Percentiles rank a stretch among this genome's conserved stretches.
phyloP scores from a whole-genome alignment of 2,888 invertebrate genomes.

The Xestia xanthographa region DNA sequence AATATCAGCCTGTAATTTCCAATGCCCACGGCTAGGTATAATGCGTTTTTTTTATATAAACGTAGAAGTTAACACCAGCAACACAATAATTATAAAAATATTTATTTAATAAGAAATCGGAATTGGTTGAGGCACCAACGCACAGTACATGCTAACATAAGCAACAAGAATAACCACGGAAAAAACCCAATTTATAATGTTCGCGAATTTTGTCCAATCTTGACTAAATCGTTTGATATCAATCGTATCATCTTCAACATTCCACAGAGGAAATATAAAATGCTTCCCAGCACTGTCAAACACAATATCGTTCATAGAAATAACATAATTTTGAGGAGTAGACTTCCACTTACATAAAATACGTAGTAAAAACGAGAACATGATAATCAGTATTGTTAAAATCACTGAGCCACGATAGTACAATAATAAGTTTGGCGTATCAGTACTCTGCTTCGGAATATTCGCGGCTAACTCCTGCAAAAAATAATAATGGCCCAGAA shows the following conservation, averaged over 20 bases:
- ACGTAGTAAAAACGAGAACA: slow-evolving; percentile 68
- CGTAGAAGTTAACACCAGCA: not conserved
- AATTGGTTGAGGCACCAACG: slow-evolving; percentile 68
- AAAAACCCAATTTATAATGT: slow-evolving; percentile 69
- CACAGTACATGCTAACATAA: slow-evolving; percentile 68
- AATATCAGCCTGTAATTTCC: not conserved
- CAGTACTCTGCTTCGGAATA: slow-evolving; percentile 68
- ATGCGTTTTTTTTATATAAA: not conserved
- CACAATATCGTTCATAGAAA: slow-evolving; percentile 65
- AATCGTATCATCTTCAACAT: slow-evolving; percentile 29
- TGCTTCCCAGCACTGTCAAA: slow-evolving; percentile 59
- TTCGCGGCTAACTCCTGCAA: slow-evolving; percentile 61
- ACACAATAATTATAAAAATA: not conserved
- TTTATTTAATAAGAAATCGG: slow-evolving; percentile 55
- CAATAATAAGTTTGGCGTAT: slow-evolving; percentile 72
- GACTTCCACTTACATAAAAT: slow-evolving; percentile 59
- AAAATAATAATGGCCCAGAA: slow-evolving; percentile 72
- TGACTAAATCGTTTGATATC: slow-evolving; percentile 42
- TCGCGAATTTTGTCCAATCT: slow-evolving; percentile 72
- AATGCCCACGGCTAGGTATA: not conserved
- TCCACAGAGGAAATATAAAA: slow-evolving; percentile 70
- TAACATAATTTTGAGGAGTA: slow-evolving; percentile 63
- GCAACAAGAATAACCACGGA: slow-evolving; percentile 53
- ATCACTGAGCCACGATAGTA: slow-evolving; percentile 73
- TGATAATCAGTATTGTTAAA: slow-evolving; percentile 64